Percentiles rank a stretch among this genome's conserved stretches.
phyloP scores from a whole-genome alignment of 2,113 vertebrate species.

The Caranx ignobilis region DNA sequence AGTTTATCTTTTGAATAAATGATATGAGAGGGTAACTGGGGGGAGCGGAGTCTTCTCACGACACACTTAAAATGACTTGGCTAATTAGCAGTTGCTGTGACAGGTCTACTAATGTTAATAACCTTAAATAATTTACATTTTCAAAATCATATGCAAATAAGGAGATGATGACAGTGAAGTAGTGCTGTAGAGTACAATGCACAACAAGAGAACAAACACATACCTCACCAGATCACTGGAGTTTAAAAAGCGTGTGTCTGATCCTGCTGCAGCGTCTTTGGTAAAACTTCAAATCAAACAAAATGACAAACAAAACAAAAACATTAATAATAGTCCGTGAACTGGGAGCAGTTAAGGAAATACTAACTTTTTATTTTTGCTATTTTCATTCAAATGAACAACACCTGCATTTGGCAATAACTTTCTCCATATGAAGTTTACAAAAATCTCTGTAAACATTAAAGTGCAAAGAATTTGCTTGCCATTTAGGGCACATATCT shows the following conservation, averaged over 20 bases:
- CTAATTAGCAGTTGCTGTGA: slow-evolving; percentile 74
- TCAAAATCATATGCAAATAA: slow-evolving; percentile 60
- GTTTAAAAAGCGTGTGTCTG: too few relatives aligned
- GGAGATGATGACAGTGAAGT: slow-evolving; percentile 52
- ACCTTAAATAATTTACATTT: slow-evolving; percentile 74
- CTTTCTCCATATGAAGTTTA: slow-evolving; percentile 77
- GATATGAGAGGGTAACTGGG: slow-evolving; percentile 64
- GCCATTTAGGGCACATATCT: slow-evolving; percentile 71
- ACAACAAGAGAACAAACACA: slow-evolving; percentile 1
- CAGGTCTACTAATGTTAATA: slow-evolving; percentile 71
- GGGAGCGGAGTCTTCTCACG: slow-evolving; percentile 41
- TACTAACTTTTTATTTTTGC: slow-evolving; percentile 76
- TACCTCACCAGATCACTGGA: neutral
- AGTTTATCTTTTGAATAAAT: slow-evolving; percentile 79
- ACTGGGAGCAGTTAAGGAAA: slow-evolving; percentile 68
- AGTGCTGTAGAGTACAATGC: slow-evolving; percentile 7
- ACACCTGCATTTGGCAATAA: slow-evolving; percentile 79
- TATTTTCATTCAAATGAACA: slow-evolving; percentile 80
- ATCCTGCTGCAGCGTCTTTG: neutral
- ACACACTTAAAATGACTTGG: slow-evolving; percentile 47
- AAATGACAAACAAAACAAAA: neutral
- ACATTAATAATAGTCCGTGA: slow-evolving; percentile 40
- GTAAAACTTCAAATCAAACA: slow-evolving; percentile 3
- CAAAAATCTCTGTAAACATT: slow-evolving; percentile 85
- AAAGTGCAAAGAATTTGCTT: slow-evolving; percentile 84